Evolutionary conservation across 2,113 vertebrate genomes (phyloP).

Genomic region (Anoplopoma fimbria): DNA sequence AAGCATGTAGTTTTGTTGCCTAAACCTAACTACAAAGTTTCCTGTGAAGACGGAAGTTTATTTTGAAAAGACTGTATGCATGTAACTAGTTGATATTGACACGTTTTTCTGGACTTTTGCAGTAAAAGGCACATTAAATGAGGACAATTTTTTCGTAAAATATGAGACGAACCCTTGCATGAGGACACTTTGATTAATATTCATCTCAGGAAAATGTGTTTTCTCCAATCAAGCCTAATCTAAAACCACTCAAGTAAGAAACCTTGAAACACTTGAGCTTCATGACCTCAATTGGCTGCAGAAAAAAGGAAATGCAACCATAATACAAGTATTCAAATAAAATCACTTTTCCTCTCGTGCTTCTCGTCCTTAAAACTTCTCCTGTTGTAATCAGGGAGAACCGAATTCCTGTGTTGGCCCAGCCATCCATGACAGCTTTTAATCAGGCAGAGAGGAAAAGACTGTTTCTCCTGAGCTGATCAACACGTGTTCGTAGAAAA

Average conservation of each 20-base stretch:
- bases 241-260: slow-evolving; percentile 7
- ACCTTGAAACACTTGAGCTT: slow-evolving; percentile 1
- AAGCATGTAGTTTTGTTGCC: no score
- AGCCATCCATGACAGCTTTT: slow-evolving; percentile 48
- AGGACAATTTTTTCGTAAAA: no score
- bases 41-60: no score
- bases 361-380: not conserved
- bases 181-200: not conserved
- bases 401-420: slow-evolving; percentile 15
- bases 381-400: slow-evolving; percentile 20
- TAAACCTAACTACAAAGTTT: no score
- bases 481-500: slow-evolving; percentile 55
- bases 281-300: slow-evolving; percentile 24
- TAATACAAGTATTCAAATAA: not conserved
- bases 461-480: slow-evolving; percentile 47
- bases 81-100: no score
- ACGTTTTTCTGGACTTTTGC: no score
- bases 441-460: slow-evolving; percentile 38
- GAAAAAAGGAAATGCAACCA: not conserved
- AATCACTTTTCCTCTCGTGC: slow-evolving; percentile 3
- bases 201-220: slow-evolving; percentile 13
- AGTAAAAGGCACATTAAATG: no score
- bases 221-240: not conserved
- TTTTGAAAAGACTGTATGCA: no score
- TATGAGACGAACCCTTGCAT: no score